Base-by-base conservation (phyloP, 2,797 vertebrate species). In the Fistularia commersonii region DNA sequence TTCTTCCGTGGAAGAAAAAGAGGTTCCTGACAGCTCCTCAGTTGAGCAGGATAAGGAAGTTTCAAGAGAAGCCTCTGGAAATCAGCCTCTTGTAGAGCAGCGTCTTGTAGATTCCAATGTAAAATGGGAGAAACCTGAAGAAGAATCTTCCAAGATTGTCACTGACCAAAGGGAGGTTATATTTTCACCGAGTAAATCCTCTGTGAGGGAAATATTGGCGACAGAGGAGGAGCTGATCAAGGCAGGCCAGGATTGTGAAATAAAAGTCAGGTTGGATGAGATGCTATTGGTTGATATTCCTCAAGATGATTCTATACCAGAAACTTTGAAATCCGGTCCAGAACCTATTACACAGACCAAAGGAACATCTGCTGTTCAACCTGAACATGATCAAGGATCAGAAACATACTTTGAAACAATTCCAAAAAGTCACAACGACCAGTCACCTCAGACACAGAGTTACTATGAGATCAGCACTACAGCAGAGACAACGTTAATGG, bases 401-500 rank as follows among this genome's bases (percentile, higher is more conserved):
- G 67, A 82, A 47, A 72, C 59, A 12, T 96, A 95, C 81, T 95
- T 95, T 81, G 94, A 97, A 82, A 96, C 95, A 14, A 91, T 90
- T 35, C 80, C 90, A 57, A 72, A 91, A 81, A 91, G 84, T 77
- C 83, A 87, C 6, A 84, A 88, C 76, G 74, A 80, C 32, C 80
- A 74, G 6, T 51, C 61, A 13, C 66, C 84, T 41, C 82, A 87
- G 69, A 74, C 83, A 53, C 91, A 91, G 59, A 93, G 92, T 80
- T 96, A 96, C 81, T 96, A 96, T 53, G 95, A 97, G 76, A 82
- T 96, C 44, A 93, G 89, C 68, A 89, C 90, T 56, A 63, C 82
- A 12, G 88, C 86, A 72, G 89, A 91, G 61, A 45, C 36, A 11
- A 57, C 34, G 15, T 46, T 48, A 31, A 51, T 32, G 41, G 62